Evolutionary conservation across 2,888 invertebrate genomes (phyloP).

Genomic region (Apodemia zela): DNA sequence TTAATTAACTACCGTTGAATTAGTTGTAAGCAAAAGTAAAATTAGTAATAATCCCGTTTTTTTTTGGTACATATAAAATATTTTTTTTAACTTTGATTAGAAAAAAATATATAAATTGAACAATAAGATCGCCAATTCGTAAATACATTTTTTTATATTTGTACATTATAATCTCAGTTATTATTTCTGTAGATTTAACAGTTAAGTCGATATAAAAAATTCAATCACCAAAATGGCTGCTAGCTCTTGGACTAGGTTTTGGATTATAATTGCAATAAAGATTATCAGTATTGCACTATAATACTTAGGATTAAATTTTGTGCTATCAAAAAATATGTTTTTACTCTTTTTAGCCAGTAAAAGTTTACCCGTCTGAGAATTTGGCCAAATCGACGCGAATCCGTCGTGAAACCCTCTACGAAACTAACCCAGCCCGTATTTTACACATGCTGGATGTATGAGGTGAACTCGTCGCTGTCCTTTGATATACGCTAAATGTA

Average conservation of each 20-base stretch:
- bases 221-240: not conserved
- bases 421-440: no score
- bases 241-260: not conserved
- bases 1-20: no score
- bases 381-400: no score
- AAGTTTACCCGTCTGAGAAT: no score
- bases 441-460: no score
- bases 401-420: no score
- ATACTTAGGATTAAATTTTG: not conserved
- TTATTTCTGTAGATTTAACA: not conserved
- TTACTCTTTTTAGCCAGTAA: no score
- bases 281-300: constrained; percentile 7
- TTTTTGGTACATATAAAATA: not conserved
- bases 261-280: constrained; percentile 1
- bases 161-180: not conserved
- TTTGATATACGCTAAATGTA: no score
- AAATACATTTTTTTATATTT: not conserved
- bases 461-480: no score
- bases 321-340: no score
- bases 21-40: no score
- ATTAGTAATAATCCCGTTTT: no score
- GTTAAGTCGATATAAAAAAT: not conserved
- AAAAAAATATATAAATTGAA: not conserved
- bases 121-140: not conserved
- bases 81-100: not conserved